Evolutionary conservation across 2,888 invertebrate genomes (phyloP).

Genomic region (Miltochrista miniata): DNA sequence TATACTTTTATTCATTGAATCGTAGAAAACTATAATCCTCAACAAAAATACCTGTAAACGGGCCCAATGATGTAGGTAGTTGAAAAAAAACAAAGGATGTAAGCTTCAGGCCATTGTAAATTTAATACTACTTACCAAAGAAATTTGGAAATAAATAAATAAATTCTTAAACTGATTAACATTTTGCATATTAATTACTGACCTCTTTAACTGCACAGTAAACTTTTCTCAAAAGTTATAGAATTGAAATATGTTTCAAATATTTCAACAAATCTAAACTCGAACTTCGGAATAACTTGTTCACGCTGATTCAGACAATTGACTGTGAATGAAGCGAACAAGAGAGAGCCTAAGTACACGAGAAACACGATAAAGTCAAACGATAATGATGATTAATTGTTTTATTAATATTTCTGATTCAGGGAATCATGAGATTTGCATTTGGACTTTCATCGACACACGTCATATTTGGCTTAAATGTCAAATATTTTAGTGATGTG

Average conservation of each 20-base stretch:
- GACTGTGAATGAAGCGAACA: slow-evolving; percentile 17
- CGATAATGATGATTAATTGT: slow-evolving; percentile 13
- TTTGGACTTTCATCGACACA: slow-evolving; percentile 33
- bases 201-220: slow-evolving; percentile 14
- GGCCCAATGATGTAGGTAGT: neutral
- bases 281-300: slow-evolving; percentile 8
- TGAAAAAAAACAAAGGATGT: no score
- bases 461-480: no score
- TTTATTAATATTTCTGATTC: slow-evolving; percentile 23
- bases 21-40: no score
- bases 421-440: slow-evolving; percentile 6
- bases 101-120: neutral
- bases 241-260: slow-evolving; percentile 21
- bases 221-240: slow-evolving; percentile 11
- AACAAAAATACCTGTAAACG: no score
- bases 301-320: slow-evolving; percentile 14
- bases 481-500: no score
- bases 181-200: neutral
- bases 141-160: neutral
- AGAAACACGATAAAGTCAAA: slow-evolving; percentile 11
- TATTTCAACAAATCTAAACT: slow-evolving; percentile 2
- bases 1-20: no score
- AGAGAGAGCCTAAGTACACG: slow-evolving; percentile 12
- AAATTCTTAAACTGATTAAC: neutral
- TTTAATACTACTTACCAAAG: neutral